Evolutionary conservation across 2,888 invertebrate genomes (phyloP).

Genomic region (Girardia tigrina): DNA sequence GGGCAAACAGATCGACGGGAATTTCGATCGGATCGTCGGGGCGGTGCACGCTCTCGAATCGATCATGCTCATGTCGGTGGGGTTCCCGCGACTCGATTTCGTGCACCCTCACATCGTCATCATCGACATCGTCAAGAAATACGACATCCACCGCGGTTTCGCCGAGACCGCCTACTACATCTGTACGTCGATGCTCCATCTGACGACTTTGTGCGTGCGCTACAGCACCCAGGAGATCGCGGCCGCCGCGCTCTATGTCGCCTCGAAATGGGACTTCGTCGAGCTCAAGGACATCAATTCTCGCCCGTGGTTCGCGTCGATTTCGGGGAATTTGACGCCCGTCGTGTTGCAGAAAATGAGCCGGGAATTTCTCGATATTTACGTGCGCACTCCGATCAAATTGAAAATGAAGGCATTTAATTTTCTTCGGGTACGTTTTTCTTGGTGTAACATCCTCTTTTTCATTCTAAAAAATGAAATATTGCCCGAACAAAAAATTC

Average conservation of each 20-base stretch:
- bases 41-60: constrained; percentile 31
- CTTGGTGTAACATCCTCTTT: not conserved
- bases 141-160: not conserved
- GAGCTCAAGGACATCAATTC: constrained; percentile 27
- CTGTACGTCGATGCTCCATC: constrained; percentile 34
- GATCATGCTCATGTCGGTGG: constrained; percentile 34
- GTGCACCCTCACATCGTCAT: constrained; percentile 21
- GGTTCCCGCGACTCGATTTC: constrained; percentile 26
- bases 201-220: constrained; percentile 27
- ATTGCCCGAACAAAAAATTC: too few relatives aligned
- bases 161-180: constrained; percentile 31
- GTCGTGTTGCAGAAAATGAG: constrained; percentile 7
- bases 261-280: constrained; percentile 31
- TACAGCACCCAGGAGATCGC: constrained; percentile 28
- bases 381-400: constrained; percentile 21
- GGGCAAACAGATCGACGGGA: not conserved
- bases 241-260: constrained; percentile 32
- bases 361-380: constrained; percentile 29
- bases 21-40: constrained; percentile 21
- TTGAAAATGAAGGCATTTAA: constrained; percentile 25
- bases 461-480: too few relatives aligned
- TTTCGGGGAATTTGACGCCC: not conserved
- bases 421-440: not conserved
- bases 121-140: not conserved
- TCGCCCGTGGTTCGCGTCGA: constrained; percentile 21